Conservation (phyloP, 2,113 vertebrate species). For the Zingel zingel region DNA sequence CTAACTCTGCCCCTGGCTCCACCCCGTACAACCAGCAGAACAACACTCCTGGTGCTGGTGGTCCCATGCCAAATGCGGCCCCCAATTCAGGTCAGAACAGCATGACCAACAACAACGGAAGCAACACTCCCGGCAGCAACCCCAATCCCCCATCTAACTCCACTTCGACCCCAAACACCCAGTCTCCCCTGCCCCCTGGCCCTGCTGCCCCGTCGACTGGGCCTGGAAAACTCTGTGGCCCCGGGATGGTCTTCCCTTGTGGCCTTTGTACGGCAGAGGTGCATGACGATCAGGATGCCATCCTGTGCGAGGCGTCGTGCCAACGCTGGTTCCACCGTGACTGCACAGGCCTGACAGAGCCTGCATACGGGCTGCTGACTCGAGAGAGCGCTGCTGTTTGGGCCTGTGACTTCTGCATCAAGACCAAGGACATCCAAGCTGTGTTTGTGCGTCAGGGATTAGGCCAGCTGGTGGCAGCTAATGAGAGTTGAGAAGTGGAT, state of each 20-base stretch:
- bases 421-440: conserved; percentile 98
- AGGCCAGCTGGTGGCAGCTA: conserved; percentile 95
- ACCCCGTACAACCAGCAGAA: conserved; percentile 89
- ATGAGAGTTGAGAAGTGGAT: conserved; percentile 88
- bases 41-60: conserved; percentile 76
- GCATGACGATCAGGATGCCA: conserved; percentile 97
- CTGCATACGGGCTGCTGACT: conserved; percentile 95
- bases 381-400: conserved; percentile 95
- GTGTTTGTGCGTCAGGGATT: conserved; percentile 95
- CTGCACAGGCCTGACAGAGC: conserved; percentile 97
- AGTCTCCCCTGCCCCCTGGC: conserved; percentile 81
- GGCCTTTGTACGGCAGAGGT: conserved; percentile 95
- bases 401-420: conserved; percentile 98
- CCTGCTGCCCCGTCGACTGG: conserved; percentile 77
- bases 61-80: conserved; percentile 78
- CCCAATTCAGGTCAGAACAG: conserved; percentile 82
- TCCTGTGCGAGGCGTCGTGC: conserved; percentile 96
- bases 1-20: conserved; percentile 84
- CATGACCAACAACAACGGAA: conserved; percentile 83
- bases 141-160: conserved; percentile 86
- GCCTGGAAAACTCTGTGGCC: conserved; percentile 80
- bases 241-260: conserved; percentile 92
- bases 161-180: conserved; percentile 84
- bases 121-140: conserved; percentile 82
- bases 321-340: conserved; percentile 99